Conservation (phyloP, 2,888 invertebrate species). For the Hirtodrosophila confusa region DNA sequence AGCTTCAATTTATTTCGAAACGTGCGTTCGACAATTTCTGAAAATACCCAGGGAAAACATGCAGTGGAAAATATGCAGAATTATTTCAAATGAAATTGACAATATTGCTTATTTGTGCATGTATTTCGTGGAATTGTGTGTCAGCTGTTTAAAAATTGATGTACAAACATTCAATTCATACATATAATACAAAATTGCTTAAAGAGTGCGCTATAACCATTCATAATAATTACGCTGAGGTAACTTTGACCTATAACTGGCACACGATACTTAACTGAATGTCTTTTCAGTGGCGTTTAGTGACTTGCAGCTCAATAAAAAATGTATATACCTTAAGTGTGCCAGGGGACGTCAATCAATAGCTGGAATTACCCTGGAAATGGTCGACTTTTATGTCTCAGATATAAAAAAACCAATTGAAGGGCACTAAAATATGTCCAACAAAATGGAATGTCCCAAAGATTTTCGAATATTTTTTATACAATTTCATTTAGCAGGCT, state of each 20-base stretch:
- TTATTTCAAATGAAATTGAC: neutral
- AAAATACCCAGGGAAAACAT: constrained; percentile 1
- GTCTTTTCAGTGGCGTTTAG: constrained; percentile 9
- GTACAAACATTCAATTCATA: no score
- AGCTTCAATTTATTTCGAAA: constrained; percentile 29
- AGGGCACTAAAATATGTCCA: neutral
- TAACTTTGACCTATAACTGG: constrained; percentile 35
- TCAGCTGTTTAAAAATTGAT: no score
- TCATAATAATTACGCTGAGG: constrained; percentile 3
- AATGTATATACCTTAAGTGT: constrained; percentile 15
- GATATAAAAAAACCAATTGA: constrained; percentile 20
- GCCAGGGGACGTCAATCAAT: constrained; percentile 11
- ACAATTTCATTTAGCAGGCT: neutral
- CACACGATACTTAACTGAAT: constrained; percentile 6
- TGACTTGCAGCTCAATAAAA: constrained; percentile 12
- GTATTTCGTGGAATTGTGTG: no score
- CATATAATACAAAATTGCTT: neutral
- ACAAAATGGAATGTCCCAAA: constrained; percentile 1
- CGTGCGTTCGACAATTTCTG: neutral
- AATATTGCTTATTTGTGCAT: no score
- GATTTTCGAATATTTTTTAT: neutral
- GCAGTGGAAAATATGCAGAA: neutral
- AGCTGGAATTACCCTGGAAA: constrained; percentile 15
- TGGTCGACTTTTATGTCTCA: neutral
- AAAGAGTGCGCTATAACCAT: neutral